These are phyloP conservation scores for Aelia acuminata DNA, from an alignment of 2,888 invertebrate species.

Conservation along the genomic window DNA sequence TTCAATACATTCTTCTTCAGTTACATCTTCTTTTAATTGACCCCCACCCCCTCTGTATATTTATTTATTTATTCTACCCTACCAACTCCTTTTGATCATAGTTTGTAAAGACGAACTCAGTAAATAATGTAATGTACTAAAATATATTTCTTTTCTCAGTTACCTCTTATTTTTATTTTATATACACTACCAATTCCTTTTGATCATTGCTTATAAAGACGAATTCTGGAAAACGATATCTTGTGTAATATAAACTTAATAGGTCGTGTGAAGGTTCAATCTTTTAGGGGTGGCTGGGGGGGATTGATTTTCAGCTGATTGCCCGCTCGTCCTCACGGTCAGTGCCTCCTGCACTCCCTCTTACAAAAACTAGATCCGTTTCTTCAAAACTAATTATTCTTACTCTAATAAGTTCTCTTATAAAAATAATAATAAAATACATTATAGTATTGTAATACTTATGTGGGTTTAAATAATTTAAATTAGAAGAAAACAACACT, in stretches of 20 bases:
- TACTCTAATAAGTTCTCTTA: too few species aligned
- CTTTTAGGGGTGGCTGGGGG: slow-evolving; percentile 1
- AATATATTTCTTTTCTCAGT: too few species aligned
- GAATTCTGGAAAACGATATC: background rate
- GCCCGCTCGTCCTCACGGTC: slow-evolving; percentile 42
- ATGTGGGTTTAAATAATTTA: too few species aligned
- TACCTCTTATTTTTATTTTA: too few species aligned
- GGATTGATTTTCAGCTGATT: slow-evolving; percentile 40
- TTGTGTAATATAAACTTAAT: slow-evolving; percentile 40
- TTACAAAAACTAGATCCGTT: background rate
- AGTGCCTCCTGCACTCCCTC: background rate
- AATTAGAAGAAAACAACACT: too few species aligned
- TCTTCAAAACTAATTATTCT: background rate
- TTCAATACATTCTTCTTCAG: too few species aligned
- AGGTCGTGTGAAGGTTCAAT: slow-evolving; percentile 43
- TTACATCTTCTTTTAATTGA: too few species aligned
- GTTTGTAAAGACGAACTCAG: background rate
- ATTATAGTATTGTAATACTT: too few species aligned
- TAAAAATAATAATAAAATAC: too few species aligned
- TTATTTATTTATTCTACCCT: too few species aligned
- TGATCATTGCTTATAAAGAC: background rate
- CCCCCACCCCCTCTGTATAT: too few species aligned
- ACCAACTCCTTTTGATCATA: background rate
- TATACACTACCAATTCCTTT: background rate
- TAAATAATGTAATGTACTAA: too few species aligned